Evolutionary conservation across 2,113 vertebrate genomes (phyloP).

Genomic region (Terrapene triunguis): DNA sequence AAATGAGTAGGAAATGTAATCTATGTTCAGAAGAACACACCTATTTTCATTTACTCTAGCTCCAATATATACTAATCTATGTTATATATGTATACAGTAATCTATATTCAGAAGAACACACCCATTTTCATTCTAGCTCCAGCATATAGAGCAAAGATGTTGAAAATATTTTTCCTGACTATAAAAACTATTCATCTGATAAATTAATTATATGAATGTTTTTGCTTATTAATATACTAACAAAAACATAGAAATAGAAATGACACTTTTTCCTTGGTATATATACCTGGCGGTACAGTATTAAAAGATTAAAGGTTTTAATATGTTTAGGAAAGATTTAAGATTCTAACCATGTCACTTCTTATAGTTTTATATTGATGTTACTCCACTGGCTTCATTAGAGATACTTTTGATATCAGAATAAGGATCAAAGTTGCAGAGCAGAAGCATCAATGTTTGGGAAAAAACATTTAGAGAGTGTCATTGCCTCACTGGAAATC

Average conservation of each 20-base stretch:
- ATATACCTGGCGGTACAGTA: background rate
- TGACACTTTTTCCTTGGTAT: background rate
- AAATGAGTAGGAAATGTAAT: constrained; percentile 56
- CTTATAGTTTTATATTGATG: background rate
- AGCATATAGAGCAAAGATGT: background rate
- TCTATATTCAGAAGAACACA: background rate
- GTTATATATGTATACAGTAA: too few species aligned
- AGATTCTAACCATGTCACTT: background rate
- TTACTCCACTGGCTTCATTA: background rate
- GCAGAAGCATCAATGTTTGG: background rate
- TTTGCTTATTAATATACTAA: background rate
- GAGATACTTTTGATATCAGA: background rate
- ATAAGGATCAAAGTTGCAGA: background rate
- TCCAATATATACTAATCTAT: background rate
- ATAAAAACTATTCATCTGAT: background rate
- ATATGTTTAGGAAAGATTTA: background rate
- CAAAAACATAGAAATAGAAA: background rate
- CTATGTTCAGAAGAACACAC: background rate
- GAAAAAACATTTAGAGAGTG: background rate
- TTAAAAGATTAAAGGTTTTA: background rate
- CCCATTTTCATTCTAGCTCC: background rate
- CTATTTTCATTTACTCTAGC: background rate
- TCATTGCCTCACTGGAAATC: background rate
- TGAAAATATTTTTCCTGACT: background rate
- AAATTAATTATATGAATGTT: background rate